Conservation (phyloP, 92 coral and sea anemone genomes). For the Epizoanthus illoricatus region DNA sequence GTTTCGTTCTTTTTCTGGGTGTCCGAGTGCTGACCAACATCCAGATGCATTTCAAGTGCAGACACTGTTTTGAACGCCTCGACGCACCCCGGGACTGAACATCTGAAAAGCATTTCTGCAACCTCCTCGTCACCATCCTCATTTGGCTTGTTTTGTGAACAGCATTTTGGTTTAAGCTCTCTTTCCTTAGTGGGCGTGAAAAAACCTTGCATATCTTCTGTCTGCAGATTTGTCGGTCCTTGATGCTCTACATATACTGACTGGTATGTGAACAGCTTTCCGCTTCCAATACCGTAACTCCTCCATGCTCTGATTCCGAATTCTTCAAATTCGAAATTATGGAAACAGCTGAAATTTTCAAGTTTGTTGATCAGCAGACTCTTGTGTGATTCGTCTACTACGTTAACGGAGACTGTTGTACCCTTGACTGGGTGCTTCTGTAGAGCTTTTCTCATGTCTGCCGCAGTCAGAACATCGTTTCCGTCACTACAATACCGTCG, state of each 20-base stretch:
- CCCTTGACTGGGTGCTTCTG: conserved; percentile 30
- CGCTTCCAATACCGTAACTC: conserved; percentile 43
- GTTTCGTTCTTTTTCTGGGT: conserved; percentile 26
- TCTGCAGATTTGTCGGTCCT: conserved; percentile 41
- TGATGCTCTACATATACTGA: conserved; percentile 44
- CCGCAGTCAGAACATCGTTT: conserved; percentile 14
- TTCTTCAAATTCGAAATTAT: conserved; percentile 44
- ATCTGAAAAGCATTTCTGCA: conserved; percentile 23
- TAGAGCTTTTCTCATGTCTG: conserved; percentile 42
- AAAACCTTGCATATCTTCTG: conserved; percentile 31
- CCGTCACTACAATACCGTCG: conserved; percentile 47
- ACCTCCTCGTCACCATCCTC: neutral
- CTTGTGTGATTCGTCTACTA: conserved; percentile 41
- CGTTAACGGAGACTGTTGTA: conserved; percentile 22
- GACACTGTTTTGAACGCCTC: conserved; percentile 38
- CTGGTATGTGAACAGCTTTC: conserved; percentile 41
- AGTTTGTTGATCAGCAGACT: conserved; percentile 34
- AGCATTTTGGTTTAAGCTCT: conserved; percentile 20
- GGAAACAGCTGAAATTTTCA: conserved; percentile 49
- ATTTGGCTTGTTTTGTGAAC: neutral
- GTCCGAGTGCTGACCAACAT: conserved; percentile 40
- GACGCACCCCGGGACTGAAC: conserved; percentile 39
- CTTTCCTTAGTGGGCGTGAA: conserved; percentile 29
- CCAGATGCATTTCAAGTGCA: conserved; percentile 35
- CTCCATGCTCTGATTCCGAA: conserved; percentile 42